Conservation (phyloP, 2,888 invertebrate genomes). For the Leucophenga maculata region DNA sequence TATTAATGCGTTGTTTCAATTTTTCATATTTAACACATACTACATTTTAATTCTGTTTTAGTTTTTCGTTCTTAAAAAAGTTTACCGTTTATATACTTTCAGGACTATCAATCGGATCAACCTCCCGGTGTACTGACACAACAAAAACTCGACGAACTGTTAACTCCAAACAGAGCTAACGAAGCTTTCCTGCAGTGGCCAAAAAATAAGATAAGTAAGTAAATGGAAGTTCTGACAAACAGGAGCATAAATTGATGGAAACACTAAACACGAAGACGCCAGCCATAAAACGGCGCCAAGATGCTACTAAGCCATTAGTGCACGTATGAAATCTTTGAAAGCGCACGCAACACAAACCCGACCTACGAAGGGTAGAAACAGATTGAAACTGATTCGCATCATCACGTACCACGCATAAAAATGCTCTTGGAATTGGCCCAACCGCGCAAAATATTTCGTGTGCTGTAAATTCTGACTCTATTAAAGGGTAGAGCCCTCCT, state of each 20-base stretch:
- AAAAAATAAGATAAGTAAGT: constrained; percentile 22
- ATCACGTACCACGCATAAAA: constrained; percentile 61
- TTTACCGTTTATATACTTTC: constrained; percentile 32
- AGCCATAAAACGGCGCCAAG: constrained; percentile 12
- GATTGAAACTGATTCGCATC: constrained; percentile 30
- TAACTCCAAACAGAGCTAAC: constrained; percentile 57
- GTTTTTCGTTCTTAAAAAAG: too few species aligned
- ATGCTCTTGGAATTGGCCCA: constrained; percentile 32
- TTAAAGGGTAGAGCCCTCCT: constrained; percentile 1
- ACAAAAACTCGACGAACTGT: constrained; percentile 61
- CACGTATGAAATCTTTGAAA: constrained; percentile 31
- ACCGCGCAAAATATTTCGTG: neutral
- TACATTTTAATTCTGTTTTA: too few species aligned
- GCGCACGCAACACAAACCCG: neutral
- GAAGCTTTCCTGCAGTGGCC: neutral
- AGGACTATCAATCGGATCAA: constrained; percentile 64
- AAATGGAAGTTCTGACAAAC: constrained; percentile 41
- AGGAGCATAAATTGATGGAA: constrained; percentile 35
- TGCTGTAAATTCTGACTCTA: constrained; percentile 37
- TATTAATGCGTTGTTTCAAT: too few species aligned
- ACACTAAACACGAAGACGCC: neutral
- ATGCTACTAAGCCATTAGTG: constrained; percentile 32
- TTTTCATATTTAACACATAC: too few species aligned
- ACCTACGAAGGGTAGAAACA: neutral
- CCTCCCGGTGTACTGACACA: constrained; percentile 57